phyloP scores from a whole-genome alignment of 2,888 invertebrate species.

The Thecocarcelia acutangulata region DNA sequence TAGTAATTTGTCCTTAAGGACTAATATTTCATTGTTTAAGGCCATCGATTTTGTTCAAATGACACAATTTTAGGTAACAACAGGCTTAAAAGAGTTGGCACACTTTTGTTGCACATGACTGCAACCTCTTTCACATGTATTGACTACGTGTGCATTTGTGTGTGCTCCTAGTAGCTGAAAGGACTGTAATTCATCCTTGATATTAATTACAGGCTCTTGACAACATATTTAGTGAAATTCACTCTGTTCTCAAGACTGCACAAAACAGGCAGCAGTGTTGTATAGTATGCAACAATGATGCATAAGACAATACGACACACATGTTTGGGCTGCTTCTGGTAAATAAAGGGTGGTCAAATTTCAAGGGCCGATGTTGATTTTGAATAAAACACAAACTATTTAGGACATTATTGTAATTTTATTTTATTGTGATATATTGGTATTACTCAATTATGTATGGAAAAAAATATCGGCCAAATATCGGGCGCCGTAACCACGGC shows the following conservation, averaged over 20 bases:
- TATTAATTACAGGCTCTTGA: constrained; percentile 18
- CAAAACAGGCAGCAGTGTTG: neutral
- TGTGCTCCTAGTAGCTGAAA: neutral
- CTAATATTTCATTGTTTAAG: no score
- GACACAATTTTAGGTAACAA: constrained; percentile 5
- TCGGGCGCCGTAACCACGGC: no score
- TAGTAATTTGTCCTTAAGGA: no score
- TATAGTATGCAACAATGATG: neutral
- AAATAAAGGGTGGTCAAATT: no score
- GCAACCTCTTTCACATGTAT: neutral
- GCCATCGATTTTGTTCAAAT: neutral
- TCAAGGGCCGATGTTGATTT: no score
- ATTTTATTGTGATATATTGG: no score
- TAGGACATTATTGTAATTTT: no score
- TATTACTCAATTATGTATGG: no score
- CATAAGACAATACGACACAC: constrained; percentile 10
- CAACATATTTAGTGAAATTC: neutral
- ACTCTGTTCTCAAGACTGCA: neutral
- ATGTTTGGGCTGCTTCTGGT: neutral
- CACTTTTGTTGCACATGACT: constrained; percentile 49
- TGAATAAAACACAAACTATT: no score
- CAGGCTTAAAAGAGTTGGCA: constrained; percentile 12
- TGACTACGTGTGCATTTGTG: neutral
- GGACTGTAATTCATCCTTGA: constrained; percentile 21
- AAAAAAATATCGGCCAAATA: no score